Evolutionary conservation across 2,888 invertebrate species (phyloP).

Genomic region (Drosophila acutilabella): DNA sequence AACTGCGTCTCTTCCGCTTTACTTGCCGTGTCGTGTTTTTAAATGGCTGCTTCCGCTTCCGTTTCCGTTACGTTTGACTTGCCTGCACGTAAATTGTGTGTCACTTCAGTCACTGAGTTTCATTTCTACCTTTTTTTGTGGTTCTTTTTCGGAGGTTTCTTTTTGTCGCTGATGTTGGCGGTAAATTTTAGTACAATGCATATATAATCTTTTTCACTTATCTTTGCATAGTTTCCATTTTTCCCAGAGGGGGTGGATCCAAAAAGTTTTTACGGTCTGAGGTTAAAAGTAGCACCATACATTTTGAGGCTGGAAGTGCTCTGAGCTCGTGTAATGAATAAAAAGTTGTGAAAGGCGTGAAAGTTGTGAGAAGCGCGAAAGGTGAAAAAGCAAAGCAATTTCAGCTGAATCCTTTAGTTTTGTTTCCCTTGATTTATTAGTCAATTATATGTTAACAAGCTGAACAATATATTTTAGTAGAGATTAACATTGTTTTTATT

Average conservation of each 20-base stretch:
- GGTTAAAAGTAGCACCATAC: conserved; percentile 72
- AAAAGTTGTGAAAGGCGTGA: conserved; percentile 52
- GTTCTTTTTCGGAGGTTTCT: conserved; percentile 2
- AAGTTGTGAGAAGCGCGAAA: neutral
- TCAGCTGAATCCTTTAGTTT: conserved; percentile 56
- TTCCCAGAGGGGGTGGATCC: conserved; percentile 10
- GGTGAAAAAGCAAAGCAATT: conserved; percentile 47
- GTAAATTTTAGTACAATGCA: conserved; percentile 78
- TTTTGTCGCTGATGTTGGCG: conserved; percentile 63
- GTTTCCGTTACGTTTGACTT: conserved; percentile 76
- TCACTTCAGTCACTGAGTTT: conserved; percentile 46
- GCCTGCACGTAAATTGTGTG: conserved; percentile 75
- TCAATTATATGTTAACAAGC: conserved; percentile 58
- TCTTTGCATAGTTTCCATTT: conserved; percentile 72
- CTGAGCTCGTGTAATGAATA: conserved; percentile 53
- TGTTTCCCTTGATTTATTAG: conserved; percentile 74
- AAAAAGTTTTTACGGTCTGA: conserved; percentile 68
- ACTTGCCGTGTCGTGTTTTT: conserved; percentile 58
- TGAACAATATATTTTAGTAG: neutral
- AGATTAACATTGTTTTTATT: conserved; percentile 2
- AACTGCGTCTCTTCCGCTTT: conserved; percentile 12
- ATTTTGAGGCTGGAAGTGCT: conserved; percentile 44
- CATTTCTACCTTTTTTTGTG: conserved; percentile 8
- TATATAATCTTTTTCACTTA: conserved; percentile 80
- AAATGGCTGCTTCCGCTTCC: conserved; percentile 72